These are phyloP conservation scores for Xylota sylvarum DNA, from an alignment of 2,888 invertebrate genomes.

Conservation along the genomic window DNA sequence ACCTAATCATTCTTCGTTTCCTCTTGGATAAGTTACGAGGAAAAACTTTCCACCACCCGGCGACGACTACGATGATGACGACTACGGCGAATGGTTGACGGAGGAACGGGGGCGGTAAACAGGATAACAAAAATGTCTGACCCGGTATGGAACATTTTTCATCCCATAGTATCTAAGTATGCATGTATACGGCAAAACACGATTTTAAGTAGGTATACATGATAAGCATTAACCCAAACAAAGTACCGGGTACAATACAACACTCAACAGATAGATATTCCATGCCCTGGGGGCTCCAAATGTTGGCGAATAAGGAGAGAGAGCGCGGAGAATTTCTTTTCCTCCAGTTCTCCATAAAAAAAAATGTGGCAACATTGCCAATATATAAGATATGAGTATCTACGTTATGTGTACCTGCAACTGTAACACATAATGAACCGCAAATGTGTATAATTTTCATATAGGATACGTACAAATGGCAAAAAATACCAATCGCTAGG, in stretches of 20 bases:
- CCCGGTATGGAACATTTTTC: slow-evolving; percentile 27
- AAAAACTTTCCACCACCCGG: not conserved
- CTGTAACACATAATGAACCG: slow-evolving; percentile 28
- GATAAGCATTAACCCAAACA: slow-evolving; percentile 38
- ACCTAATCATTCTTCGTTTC: slow-evolving; percentile 58
- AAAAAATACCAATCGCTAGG: slow-evolving; percentile 30
- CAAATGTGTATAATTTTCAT: slow-evolving; percentile 39
- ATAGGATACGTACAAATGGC: slow-evolving; percentile 11
- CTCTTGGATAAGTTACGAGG: slow-evolving; percentile 11
- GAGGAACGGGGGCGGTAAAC: not conserved
- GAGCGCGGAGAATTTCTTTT: not conserved
- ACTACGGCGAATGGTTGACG: not conserved
- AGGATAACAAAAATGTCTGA: slow-evolving; percentile 25
- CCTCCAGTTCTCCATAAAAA: not conserved
- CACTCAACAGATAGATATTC: slow-evolving; percentile 37
- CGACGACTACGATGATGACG: not conserved
- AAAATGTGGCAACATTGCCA: slow-evolving; percentile 55
- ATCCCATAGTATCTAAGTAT: slow-evolving; percentile 9
- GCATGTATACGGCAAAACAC: not conserved
- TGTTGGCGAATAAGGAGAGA: not conserved
- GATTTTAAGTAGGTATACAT: slow-evolving; percentile 5
- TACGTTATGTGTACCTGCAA: slow-evolving; percentile 26
- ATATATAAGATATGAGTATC: slow-evolving; percentile 20
- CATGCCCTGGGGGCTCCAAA: not conserved
- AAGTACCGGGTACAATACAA: slow-evolving; percentile 29